phyloP scores from a whole-genome alignment of 2,888 invertebrate genomes.

The Minunthozetes semirufus region DNA sequence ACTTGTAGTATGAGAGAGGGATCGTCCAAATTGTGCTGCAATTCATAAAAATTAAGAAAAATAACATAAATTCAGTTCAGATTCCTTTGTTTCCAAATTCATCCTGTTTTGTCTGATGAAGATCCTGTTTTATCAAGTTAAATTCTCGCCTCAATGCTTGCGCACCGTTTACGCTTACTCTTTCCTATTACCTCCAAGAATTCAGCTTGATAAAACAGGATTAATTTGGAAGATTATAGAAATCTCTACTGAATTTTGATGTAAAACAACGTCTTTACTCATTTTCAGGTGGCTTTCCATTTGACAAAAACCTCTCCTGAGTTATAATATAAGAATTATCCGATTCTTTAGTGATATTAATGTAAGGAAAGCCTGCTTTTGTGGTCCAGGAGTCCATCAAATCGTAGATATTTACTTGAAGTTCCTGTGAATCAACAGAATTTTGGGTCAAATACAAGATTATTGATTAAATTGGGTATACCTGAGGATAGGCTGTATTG shows the following conservation, averaged over 20 bases:
- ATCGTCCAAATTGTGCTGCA: constrained; percentile 14
- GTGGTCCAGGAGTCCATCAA: constrained; percentile 76
- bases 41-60: neutral
- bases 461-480: neutral
- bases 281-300: constrained; percentile 17
- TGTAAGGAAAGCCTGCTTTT: constrained; percentile 68
- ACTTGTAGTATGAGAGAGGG: constrained; percentile 32
- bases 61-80: too few species aligned
- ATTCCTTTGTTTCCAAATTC: too few species aligned
- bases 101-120: too few species aligned
- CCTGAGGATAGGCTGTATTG: neutral
- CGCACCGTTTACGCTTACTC: too few species aligned
- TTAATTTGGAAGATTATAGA: too few species aligned
- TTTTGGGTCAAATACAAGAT: neutral
- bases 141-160: too few species aligned
- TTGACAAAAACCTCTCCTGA: constrained; percentile 63
- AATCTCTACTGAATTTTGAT: too few species aligned
- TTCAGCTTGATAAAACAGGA: too few species aligned
- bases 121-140: too few species aligned
- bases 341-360: constrained; percentile 61
- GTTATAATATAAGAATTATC: constrained; percentile 57
- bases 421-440: neutral
- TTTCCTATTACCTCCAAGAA: too few species aligned
- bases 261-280: neutral
- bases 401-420: constrained; percentile 43